Base-by-base conservation (phyloP, 2,888 invertebrate species). In the Heliconius ethilla region DNA sequence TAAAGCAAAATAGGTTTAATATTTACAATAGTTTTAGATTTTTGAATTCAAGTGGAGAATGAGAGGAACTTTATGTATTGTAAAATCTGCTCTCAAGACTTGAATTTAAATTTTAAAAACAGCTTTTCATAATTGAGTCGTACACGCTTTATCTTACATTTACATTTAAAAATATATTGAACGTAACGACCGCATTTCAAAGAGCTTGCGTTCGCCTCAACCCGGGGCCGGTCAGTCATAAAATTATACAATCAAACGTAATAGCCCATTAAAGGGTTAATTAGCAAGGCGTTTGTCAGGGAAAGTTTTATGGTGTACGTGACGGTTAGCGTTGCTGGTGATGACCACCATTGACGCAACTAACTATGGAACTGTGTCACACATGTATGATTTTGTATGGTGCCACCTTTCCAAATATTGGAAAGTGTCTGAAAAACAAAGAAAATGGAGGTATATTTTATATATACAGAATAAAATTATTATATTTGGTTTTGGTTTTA, bases 251-350 rank as follows among this genome's bases (percentile, higher is more conserved):
- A 90, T 88, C 86, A 83, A 86, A 84, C 90, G 87, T 92, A 89
- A 92, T 91, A 89, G 84, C 85, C 89, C 88, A 91, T 93, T 92
- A 91, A 89, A 87, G 87, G 87, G 85, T 89, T 92, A 93, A 93
- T 93, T 93, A 92, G 91, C 87, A 83, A 88, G 86, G 85, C 89
- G 89, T 91, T 90, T 91, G 90, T 91, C 91, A 89, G 88, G 84
- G 83, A 82, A 81, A 82, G 86, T 87, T 90, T 90, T 89, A 90
- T 86, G 88, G 86, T 82, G 82, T 87, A 90, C 90, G 90, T 89
- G 90, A 78, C 78, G 40, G 79, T 77, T 66, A 63, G 79, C 59
- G 37, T 81, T 70, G 77, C 29, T 33, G n/a, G 29, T n/a, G 65
- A 75, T 70, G 76, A 65, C 76, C 81, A 73, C 75, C 75, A 73